phyloP scores from a whole-genome alignment of 2,888 invertebrate genomes.

The Papilio demoleus region DNA sequence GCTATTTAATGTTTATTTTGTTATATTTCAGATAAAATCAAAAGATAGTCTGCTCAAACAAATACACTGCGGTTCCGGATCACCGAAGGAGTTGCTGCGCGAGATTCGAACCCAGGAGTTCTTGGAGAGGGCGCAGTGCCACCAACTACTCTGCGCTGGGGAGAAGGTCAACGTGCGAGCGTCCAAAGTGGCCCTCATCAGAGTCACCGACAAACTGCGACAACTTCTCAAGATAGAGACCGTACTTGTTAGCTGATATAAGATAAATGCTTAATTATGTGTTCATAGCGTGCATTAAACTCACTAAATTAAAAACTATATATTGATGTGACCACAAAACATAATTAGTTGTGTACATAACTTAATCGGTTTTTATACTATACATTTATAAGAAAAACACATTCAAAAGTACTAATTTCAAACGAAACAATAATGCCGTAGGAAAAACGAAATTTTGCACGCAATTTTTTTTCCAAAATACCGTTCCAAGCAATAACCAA shows the following conservation, averaged over 20 bases:
- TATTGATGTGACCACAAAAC: constrained; percentile 4
- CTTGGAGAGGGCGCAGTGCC: constrained; percentile 90
- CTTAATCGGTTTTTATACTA: constrained; percentile 4
- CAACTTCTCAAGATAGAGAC: constrained; percentile 92
- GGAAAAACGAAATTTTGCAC: not conserved
- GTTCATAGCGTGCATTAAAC: constrained; percentile 19
- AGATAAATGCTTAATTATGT: constrained; percentile 51
- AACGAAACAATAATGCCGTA: not conserved
- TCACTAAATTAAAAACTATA: not conserved
- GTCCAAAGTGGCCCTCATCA: constrained; percentile 91
- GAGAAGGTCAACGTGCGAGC: constrained; percentile 91
- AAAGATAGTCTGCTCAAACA: constrained; percentile 91
- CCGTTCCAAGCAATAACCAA: not conserved
- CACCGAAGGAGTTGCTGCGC: constrained; percentile 79
- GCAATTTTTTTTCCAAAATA: not conserved
- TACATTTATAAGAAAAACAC: not conserved
- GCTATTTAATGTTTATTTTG: not conserved
- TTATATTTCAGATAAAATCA: constrained; percentile 87
- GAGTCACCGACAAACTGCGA: constrained; percentile 92
- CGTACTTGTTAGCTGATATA: constrained; percentile 86
- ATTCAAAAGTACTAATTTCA: not conserved
- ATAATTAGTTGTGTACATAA: not conserved
- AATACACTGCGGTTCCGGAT: constrained; percentile 85
- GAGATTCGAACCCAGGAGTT: constrained; percentile 92
- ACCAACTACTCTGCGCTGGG: constrained; percentile 90